Percentiles rank a stretch among this genome's conserved stretches.
phyloP scores from a whole-genome alignment of 1,140 invertebrate genomes.

The Ephestia elutella region DNA sequence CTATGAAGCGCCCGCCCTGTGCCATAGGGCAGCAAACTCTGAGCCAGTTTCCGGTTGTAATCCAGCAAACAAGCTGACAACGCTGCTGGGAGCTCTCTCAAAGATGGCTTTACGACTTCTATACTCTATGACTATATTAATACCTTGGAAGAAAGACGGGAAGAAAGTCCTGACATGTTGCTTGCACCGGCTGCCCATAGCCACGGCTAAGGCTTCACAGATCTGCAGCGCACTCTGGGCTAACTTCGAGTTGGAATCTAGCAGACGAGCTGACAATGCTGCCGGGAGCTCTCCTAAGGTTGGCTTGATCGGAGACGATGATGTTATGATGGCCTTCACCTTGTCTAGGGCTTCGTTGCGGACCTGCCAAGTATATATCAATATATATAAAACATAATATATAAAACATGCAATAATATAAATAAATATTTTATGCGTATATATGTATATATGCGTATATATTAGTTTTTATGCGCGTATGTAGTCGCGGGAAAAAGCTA shows the following conservation, averaged over 20 bases:
- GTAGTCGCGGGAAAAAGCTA: no score
- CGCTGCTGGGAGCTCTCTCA: constrained; percentile 88
- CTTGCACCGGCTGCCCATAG: constrained; percentile 88
- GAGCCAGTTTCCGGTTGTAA: constrained; percentile 94
- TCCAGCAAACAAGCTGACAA: constrained; percentile 86
- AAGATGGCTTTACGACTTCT: constrained; percentile 84
- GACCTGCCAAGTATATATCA: constrained; percentile 69
- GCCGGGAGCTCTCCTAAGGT: constrained; percentile 89
- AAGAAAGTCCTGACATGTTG: constrained; percentile 87
- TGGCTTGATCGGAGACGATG: constrained; percentile 86
- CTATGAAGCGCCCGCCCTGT: no score
- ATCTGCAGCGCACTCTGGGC: constrained; percentile 87
- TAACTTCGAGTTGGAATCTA: constrained; percentile 94
- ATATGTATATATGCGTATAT: no score
- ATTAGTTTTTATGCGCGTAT: no score
- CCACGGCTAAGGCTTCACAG: constrained; percentile 84
- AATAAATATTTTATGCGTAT: no score
- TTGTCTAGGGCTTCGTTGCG: constrained; percentile 89
- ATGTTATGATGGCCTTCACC: constrained; percentile 82
- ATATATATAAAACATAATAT: no score
- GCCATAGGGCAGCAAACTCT: constrained; percentile 85
- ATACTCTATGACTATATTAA: no score
- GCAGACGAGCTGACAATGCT: constrained; percentile 82
- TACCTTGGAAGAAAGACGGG: constrained; percentile 88
- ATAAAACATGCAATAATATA: not conserved